Percentiles rank a stretch among this genome's conserved stretches.
Conservation (phyloP, 2,888 invertebrate genomes). For the Mythimna lalbum region DNA sequence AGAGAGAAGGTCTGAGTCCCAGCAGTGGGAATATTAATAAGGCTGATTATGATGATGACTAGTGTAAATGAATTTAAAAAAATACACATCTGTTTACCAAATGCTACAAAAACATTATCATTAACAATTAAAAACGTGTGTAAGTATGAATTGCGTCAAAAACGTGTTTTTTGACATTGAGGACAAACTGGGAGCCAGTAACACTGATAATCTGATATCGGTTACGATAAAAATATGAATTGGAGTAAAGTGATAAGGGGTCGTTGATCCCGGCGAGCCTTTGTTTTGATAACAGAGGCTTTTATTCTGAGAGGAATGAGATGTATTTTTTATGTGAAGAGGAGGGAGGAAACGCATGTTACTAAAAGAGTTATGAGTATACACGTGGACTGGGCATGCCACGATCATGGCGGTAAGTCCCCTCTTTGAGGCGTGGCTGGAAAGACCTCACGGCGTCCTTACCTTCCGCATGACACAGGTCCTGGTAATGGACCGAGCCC, state of each 20-base stretch:
- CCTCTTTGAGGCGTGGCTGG: too few relatives aligned
- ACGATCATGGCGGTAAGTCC: too few relatives aligned
- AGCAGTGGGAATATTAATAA: too few relatives aligned
- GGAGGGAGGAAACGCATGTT: too few relatives aligned
- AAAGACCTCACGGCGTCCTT: too few relatives aligned
- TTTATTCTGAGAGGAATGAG: constrained; percentile 6
- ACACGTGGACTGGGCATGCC: too few relatives aligned
- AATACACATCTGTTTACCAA: constrained; percentile 16
- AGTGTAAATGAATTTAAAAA: neutral
- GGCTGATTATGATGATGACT: too few relatives aligned
- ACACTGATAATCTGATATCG: constrained; percentile 64
- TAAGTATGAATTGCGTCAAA: constrained; percentile 51
- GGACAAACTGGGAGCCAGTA: constrained; percentile 46
- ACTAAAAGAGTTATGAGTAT: too few relatives aligned
- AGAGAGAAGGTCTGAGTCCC: too few relatives aligned
- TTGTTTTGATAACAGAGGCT: constrained; percentile 48
- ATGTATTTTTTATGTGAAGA: too few relatives aligned
- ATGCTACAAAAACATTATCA: constrained; percentile 44
- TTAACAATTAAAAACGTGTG: constrained; percentile 18
- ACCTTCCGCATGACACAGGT: too few relatives aligned
- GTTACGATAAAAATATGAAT: constrained; percentile 66
- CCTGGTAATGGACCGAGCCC: too few relatives aligned
- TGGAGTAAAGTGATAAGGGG: constrained; percentile 69
- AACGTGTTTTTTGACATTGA: constrained; percentile 72
- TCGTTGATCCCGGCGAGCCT: constrained; percentile 42